Evolutionary conservation across 2,888 invertebrate species (phyloP).

Genomic region (Cristatella mucedo): DNA sequence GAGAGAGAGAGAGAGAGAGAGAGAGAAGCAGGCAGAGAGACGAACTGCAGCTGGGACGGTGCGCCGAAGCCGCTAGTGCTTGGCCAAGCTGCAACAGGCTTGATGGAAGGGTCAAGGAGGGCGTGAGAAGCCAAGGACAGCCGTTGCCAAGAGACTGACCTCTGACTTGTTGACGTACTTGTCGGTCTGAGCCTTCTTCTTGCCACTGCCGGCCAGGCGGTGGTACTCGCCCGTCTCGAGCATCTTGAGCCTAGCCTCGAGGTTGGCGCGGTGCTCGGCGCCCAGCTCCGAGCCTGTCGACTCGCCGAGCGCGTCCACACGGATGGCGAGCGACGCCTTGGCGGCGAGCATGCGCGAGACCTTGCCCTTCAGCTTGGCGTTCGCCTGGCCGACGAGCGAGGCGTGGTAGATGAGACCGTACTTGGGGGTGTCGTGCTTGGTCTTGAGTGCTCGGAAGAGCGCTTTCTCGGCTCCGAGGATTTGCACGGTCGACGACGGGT

Average conservation of each 20-base stretch:
- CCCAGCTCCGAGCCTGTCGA: constrained; percentile 63
- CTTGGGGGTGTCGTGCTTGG: constrained; percentile 93
- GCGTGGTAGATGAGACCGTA: constrained; percentile 97
- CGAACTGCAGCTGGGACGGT: neutral
- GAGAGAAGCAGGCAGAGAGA: constrained; percentile 16
- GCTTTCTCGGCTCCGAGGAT: constrained; percentile 97
- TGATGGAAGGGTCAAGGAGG: no score
- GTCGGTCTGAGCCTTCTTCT: constrained; percentile 69
- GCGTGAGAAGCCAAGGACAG: neutral
- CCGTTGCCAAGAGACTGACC: constrained; percentile 12
- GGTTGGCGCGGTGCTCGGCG: constrained; percentile 68
- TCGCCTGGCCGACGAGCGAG: constrained; percentile 72
- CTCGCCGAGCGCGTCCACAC: constrained; percentile 91
- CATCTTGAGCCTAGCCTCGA: constrained; percentile 50
- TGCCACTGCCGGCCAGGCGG: constrained; percentile 71
- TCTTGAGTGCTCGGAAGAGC: constrained; percentile 84
- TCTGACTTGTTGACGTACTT: constrained; percentile 71
- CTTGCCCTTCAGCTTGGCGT: constrained; percentile 44
- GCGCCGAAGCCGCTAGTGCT: neutral
- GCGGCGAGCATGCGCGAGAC: constrained; percentile 85
- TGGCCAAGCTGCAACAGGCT: no score
- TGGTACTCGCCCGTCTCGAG: constrained; percentile 40
- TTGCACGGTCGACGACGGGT: constrained; percentile 92
- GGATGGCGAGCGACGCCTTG: constrained; percentile 75
- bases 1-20: no score